phyloP scores from a whole-genome alignment of 2,113 vertebrate genomes.

The Larimichthys crocea region DNA sequence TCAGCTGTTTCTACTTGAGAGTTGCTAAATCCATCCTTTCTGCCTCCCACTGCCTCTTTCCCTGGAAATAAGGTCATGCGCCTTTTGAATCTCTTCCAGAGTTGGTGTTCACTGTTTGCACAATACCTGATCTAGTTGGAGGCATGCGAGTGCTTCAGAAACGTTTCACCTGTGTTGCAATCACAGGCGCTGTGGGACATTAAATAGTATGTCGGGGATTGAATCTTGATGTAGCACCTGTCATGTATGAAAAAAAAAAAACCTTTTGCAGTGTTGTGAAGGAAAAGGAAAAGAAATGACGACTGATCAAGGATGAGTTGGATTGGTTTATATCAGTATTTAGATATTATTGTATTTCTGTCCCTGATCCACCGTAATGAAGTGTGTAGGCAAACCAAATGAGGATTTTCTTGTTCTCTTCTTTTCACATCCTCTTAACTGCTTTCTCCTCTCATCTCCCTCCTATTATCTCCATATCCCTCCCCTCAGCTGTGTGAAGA shows the following conservation, averaged over 20 bases:
- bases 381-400: slow-evolving; percentile 36
- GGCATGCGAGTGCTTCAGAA: slow-evolving; percentile 35
- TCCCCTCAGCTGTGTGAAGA: slow-evolving; percentile 56
- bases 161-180: slow-evolving; percentile 38
- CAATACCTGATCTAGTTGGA: slow-evolving; percentile 51
- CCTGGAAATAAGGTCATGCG: slow-evolving; percentile 64
- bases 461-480: slow-evolving; percentile 53
- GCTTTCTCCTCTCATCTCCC: slow-evolving; percentile 30
- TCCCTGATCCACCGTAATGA: slow-evolving; percentile 38
- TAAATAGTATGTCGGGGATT: slow-evolving; percentile 26
- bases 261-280: slow-evolving; percentile 3
- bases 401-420: slow-evolving; percentile 18
- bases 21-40: slow-evolving; percentile 65
- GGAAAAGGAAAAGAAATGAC: slow-evolving; percentile 13
- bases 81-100: slow-evolving; percentile 48
- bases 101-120: slow-evolving; percentile 47
- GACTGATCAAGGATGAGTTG: slow-evolving; percentile 39
- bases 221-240: slow-evolving; percentile 27
- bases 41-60: slow-evolving; percentile 54
- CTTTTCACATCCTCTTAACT: slow-evolving; percentile 37
- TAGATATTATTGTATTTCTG: slow-evolving; percentile 38
- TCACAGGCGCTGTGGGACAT: slow-evolving; percentile 34
- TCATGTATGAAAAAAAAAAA: slow-evolving; percentile 10
- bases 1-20: slow-evolving; percentile 72
- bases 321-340: slow-evolving; percentile 16